Evolutionary conservation across 2,888 invertebrate genomes (phyloP).

Genomic region (Cordilura impudica): DNA sequence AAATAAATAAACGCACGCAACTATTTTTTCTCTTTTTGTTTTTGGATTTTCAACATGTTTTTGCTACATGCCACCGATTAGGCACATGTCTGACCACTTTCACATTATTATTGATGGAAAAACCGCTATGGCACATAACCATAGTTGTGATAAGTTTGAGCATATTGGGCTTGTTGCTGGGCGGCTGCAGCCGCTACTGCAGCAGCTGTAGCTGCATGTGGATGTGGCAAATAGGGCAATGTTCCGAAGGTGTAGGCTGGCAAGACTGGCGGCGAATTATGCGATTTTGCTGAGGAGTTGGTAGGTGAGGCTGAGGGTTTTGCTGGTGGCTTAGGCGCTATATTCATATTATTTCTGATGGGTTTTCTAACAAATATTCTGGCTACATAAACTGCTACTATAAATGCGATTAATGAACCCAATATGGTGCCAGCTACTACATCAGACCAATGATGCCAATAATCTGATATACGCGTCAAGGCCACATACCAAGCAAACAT

Average conservation of each 20-base stretch:
- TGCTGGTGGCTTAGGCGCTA: constrained; percentile 51
- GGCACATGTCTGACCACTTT: constrained; percentile 53
- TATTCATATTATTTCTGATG: constrained; percentile 7
- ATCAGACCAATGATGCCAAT: constrained; percentile 74
- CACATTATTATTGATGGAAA: constrained; percentile 12
- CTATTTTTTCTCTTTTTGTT: constrained; percentile 4
- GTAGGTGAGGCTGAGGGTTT: constrained; percentile 52
- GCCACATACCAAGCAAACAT: constrained; percentile 74
- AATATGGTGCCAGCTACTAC: constrained; percentile 69
- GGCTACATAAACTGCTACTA: constrained; percentile 68
- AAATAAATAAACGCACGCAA: constrained; percentile 37
- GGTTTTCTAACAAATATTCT: constrained; percentile 68
- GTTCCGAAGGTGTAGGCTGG: constrained; percentile 74
- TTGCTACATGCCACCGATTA: constrained; percentile 48
- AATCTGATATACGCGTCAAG: constrained; percentile 71
- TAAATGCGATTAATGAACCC: constrained; percentile 69
- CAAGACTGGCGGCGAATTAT: constrained; percentile 66
- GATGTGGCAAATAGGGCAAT: constrained; percentile 71
- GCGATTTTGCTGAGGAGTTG: constrained; percentile 49
- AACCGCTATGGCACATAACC: constrained; percentile 71
- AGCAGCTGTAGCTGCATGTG: constrained; percentile 62
- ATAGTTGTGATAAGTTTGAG: constrained; percentile 74
- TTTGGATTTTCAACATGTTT: constrained; percentile 3
- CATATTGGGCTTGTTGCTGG: constrained; percentile 69
- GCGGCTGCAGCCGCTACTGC: constrained; percentile 63